Percentiles rank a stretch among this genome's conserved stretches.
These are phyloP conservation scores for Urocitellus parryii DNA, from an alignment of 2,113 vertebrate genomes.

Conservation along the genomic window DNA sequence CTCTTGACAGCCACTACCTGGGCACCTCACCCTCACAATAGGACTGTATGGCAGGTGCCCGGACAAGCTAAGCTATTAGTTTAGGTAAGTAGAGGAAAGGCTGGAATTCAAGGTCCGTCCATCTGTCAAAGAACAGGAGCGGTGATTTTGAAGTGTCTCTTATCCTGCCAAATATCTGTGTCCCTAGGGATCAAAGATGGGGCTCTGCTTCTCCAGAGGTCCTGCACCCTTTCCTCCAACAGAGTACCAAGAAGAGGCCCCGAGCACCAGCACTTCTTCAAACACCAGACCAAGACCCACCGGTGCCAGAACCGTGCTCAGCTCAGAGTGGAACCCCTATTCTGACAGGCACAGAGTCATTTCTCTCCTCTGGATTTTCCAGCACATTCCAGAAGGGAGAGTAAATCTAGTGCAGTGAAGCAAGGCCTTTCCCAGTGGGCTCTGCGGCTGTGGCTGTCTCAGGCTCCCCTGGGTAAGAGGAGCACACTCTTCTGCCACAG, in stretches of 20 bases:
- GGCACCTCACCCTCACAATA: neutral
- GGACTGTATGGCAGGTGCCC: accelerated
- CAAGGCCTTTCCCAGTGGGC: neutral
- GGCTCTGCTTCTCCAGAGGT: neutral
- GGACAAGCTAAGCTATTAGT: too few species aligned
- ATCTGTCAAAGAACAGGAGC: neutral
- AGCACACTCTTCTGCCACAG: accelerated
- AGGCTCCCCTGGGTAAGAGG: neutral
- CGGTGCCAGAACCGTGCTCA: neutral
- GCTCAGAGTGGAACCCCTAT: neutral
- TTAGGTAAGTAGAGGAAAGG: neutral
- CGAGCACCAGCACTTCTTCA: neutral
- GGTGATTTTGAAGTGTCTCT: neutral
- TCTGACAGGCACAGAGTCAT: neutral
- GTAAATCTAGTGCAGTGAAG: neutral
- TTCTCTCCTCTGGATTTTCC: constrained; percentile 26
- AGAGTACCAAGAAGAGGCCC: neutral
- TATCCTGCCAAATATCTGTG: neutral
- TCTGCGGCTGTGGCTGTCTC: accelerated
- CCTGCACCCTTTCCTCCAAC: neutral
- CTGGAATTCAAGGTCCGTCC: neutral
- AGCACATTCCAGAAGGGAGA: constrained; percentile 6
- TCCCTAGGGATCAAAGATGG: neutral
- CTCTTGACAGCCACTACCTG: too few species aligned
- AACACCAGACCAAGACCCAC: neutral